These are phyloP conservation scores for Anaspis maculata DNA, from an alignment of 2,888 invertebrate genomes.

Conservation along the genomic window DNA sequence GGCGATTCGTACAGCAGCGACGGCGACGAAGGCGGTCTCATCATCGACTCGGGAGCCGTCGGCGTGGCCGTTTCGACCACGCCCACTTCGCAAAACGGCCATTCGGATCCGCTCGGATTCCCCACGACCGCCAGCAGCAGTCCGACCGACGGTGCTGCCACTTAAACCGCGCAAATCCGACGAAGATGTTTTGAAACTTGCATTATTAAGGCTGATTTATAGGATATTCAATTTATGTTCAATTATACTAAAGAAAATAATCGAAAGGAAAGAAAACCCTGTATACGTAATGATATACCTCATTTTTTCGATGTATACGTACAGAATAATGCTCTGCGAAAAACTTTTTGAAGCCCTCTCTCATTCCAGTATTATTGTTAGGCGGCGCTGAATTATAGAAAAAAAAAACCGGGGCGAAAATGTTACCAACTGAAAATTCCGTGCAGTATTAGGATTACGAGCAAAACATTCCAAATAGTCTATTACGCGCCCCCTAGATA, in stretches of 20 bases:
- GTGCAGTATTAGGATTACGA: slow-evolving; percentile 24
- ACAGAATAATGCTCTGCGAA: no score
- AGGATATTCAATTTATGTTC: slow-evolving; percentile 6
- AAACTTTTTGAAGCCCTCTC: slow-evolving; percentile 26
- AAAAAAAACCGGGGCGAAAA: no score
- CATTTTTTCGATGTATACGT: slow-evolving; percentile 39
- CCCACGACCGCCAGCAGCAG: slow-evolving; percentile 15
- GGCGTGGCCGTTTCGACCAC: no score
- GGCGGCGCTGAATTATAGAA: no score
- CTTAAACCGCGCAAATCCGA: no score
- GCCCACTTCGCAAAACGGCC: slow-evolving; percentile 36
- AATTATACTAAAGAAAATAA: not conserved
- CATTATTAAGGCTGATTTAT: slow-evolving; percentile 12
- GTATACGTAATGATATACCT: slow-evolving; percentile 59
- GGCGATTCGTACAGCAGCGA: slow-evolving; percentile 52
- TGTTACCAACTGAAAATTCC: slow-evolving; percentile 2
- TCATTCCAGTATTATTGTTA: slow-evolving; percentile 41
- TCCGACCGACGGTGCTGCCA: no score
- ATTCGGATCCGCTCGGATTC: slow-evolving; percentile 22
- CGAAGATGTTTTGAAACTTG: not conserved
- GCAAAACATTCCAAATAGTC: slow-evolving; percentile 6
- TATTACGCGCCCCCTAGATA: no score
- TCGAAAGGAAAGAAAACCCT: slow-evolving; percentile 34
- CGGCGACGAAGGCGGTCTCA: slow-evolving; percentile 46
- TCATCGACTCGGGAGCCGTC: slow-evolving; percentile 43